A percentile compares a stretch with the other conserved stretches of the same genome.
phyloP scores from a whole-genome alignment of 1,140 invertebrate genomes.

The Battus philenor region DNA sequence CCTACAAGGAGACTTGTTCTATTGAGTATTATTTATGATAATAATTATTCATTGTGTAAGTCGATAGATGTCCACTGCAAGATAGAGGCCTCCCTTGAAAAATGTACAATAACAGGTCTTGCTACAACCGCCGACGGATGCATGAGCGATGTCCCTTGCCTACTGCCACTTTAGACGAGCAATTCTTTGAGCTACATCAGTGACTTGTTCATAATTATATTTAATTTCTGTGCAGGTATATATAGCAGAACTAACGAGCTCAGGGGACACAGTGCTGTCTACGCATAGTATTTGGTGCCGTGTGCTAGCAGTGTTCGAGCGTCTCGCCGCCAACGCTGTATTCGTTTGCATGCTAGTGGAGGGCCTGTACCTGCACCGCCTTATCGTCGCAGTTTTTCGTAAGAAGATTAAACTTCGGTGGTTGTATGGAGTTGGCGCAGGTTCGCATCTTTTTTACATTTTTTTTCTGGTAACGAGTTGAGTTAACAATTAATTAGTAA shows the following conservation, averaged over 20 bases:
- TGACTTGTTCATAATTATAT: neutral
- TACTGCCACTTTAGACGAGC: too few relatives aligned
- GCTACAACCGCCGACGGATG: too few relatives aligned
- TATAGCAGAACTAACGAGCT: slow-evolving; percentile 66
- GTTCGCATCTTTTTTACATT: slow-evolving; percentile 20
- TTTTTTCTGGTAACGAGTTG: too few relatives aligned
- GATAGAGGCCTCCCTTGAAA: too few relatives aligned
- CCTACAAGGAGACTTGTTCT: too few relatives aligned
- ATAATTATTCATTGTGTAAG: too few relatives aligned
- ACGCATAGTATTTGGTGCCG: slow-evolving; percentile 67
- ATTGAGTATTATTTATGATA: too few relatives aligned
- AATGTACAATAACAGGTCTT: too few relatives aligned
- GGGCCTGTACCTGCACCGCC: slow-evolving; percentile 76
- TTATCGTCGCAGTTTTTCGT: slow-evolving; percentile 77
- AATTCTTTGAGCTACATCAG: neutral
- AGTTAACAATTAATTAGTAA: too few relatives aligned
- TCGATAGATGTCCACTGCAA: too few relatives aligned
- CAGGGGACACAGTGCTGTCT: slow-evolving; percentile 65
- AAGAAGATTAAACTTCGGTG: slow-evolving; percentile 58
- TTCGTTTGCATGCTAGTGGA: slow-evolving; percentile 79
- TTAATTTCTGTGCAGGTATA: slow-evolving; percentile 45
- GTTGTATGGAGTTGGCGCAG: slow-evolving; percentile 59
- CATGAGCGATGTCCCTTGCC: too few relatives aligned
- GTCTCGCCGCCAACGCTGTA: slow-evolving; percentile 69
- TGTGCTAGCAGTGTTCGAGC: slow-evolving; percentile 70